phyloP scores from a whole-genome alignment of 1,140 invertebrate species.

The Tribolium castaneum region DNA sequence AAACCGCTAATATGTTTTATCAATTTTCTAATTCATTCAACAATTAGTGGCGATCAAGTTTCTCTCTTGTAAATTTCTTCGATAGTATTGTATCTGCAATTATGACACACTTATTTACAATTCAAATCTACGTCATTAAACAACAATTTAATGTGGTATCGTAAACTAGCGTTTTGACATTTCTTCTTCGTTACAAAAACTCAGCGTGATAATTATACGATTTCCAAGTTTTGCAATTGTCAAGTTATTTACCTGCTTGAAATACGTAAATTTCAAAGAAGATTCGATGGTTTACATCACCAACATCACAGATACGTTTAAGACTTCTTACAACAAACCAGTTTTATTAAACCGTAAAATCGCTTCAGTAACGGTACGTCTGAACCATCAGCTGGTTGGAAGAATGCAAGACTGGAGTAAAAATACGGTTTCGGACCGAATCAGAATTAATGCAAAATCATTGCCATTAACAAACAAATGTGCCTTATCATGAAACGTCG shows the following conservation, averaged over 20 bases:
- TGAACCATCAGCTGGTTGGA: not conserved
- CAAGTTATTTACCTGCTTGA: not conserved
- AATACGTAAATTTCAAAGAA: not conserved
- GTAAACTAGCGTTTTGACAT: too few species aligned
- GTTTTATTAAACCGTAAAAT: not conserved
- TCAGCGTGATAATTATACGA: too few species aligned
- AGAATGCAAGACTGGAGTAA: not conserved
- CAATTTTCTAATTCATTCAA: not conserved
- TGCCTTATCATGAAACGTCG: too few species aligned
- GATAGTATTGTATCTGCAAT: not conserved
- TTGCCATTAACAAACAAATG: not conserved
- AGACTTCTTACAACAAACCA: not conserved
- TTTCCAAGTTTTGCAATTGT: not conserved
- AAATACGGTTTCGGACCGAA: not conserved
- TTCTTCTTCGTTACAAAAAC: too few species aligned
- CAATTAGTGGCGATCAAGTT: not conserved
- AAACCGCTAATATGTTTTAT: not conserved
- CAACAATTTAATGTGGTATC: not conserved
- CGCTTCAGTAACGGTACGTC: not conserved
- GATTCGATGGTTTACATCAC: not conserved
- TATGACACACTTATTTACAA: not conserved
- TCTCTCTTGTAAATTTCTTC: not conserved
- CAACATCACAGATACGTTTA: not conserved
- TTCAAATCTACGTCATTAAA: not conserved
- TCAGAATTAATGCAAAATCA: not conserved